Evolutionary conservation across 2,888 invertebrate species (phyloP), one percentile per base, ranked within the genome.

Genomic region (Nycteola revayana): DNA sequence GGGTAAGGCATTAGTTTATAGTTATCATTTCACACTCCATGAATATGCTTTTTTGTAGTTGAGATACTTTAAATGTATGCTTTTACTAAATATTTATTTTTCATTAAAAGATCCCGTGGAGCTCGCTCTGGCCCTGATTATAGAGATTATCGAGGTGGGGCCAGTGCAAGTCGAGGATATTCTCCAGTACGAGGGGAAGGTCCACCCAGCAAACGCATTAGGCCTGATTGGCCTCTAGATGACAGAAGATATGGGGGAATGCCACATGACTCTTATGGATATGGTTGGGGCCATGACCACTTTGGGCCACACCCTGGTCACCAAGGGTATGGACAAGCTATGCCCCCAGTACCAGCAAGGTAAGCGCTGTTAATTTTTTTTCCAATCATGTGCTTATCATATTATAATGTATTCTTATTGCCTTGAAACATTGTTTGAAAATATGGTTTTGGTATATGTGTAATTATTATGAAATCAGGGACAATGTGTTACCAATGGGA

Each of bases 101-200:
- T 17, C 6, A 11, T 18, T 23, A 21, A 25, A 50, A 84, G 87
- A 60, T 71, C 84, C 52, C 81, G 88, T 30, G 92, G 95, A 50
- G 93, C 93, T 30, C 91, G 95, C 45, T 92, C 94, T 10, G 90
- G 95, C 9, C 94, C 94, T 1, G 94, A 95, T 66, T 93, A 94
- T 53, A 90, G 95, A 39, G 95, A 96, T 43, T 96, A 95, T 64
- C 90, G 95, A 1, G 91, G 91, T 1, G 93, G 93, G 1, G 91
- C 90, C 1, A 91, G 92, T 21, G 92, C 94, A 17, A 93, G 92
- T 46, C 81, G 94, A 14, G 93, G 94, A 0, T 93, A 94, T 59
- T 95, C 95, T 0, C 95, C 95, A 0, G 93, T 94, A 10, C 90
- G 95, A 62, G 93, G 93, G 8, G 94, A 95, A 53, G 91, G 94